A percentile compares a stretch with the other conserved stretches of the same genome.
Evolutionary conservation across 1,140 invertebrate species (phyloP).

Genomic region (Agrypnia vestita): DNA sequence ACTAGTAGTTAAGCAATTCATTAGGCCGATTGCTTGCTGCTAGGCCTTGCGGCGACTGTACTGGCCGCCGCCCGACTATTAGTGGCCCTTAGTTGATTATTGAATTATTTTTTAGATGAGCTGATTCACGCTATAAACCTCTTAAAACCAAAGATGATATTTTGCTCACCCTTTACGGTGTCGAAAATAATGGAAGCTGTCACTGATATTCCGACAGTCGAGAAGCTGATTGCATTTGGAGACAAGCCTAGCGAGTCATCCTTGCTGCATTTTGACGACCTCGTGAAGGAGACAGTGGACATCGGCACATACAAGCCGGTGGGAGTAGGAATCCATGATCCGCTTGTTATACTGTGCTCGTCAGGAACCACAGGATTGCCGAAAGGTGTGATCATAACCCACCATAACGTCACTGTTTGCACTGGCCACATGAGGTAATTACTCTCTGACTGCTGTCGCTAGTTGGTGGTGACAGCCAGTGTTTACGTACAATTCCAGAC

Average conservation of each 20-base stretch:
- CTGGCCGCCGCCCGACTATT: no score
- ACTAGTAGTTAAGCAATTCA: no score
- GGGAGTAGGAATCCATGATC: constrained; percentile 66
- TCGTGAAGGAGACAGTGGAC: constrained; percentile 41
- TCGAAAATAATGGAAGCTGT: constrained; percentile 50
- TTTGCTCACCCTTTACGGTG: constrained; percentile 75
- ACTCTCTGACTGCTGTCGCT: no score
- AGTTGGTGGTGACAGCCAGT: no score
- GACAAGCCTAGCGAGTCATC: constrained; percentile 43
- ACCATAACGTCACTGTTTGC: constrained; percentile 73
- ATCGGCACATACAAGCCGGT: constrained; percentile 63
- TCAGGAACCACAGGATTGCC: constrained; percentile 80
- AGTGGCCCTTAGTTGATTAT: no score
- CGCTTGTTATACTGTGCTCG: constrained; percentile 69
- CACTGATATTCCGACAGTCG: constrained; percentile 37
- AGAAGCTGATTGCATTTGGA: constrained; percentile 49
- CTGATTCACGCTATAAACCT: constrained; percentile 77
- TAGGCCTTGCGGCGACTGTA: no score
- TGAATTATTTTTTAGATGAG: constrained; percentile 73
- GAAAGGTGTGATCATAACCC: constrained; percentile 90
- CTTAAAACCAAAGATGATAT: constrained; percentile 80
- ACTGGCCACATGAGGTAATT: no score
- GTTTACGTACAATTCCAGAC: no score
- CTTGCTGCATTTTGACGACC: constrained; percentile 40
- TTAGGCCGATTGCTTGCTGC: no score